Percentiles rank a stretch among this genome's conserved stretches.
Evolutionary conservation across 2,888 invertebrate species (phyloP).

Genomic region (Scelioninae gen. 1): DNA sequence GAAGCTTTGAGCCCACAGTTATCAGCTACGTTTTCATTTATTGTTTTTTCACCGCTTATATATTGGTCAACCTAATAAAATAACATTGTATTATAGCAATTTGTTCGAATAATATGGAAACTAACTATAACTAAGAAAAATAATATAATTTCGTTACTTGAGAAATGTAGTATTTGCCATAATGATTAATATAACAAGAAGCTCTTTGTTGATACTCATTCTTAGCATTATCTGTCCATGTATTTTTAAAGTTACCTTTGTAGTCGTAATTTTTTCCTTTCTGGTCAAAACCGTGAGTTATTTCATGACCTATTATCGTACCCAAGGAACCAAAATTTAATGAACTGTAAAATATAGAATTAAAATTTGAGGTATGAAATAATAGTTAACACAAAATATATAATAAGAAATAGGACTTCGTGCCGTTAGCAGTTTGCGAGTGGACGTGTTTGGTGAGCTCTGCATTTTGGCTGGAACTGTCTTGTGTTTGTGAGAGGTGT

Average conservation of each 20-base stretch:
- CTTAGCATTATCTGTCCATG: constrained; percentile 20
- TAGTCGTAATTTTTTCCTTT: constrained; percentile 30
- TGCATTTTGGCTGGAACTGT: too few species aligned
- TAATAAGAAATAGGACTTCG: too few species aligned
- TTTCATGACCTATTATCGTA: constrained; percentile 60
- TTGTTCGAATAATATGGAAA: neutral
- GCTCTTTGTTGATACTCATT: constrained; percentile 85
- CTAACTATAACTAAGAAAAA: neutral
- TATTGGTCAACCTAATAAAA: constrained; percentile 81
- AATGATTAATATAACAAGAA: constrained; percentile 94
- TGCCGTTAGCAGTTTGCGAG: too few species aligned
- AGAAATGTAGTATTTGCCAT: constrained; percentile 88
- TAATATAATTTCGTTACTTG: constrained; percentile 84
- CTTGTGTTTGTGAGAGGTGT: too few species aligned
- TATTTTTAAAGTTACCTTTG: constrained; percentile 39
- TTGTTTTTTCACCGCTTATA: constrained; percentile 90
- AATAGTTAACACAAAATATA: too few species aligned
- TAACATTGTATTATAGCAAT: neutral
- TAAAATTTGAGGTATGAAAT: too few species aligned
- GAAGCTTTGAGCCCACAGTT: constrained; percentile 92
- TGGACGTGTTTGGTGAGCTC: too few species aligned
- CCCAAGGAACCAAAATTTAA: constrained; percentile 55
- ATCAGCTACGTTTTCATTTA: constrained; percentile 93
- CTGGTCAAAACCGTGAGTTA: constrained; percentile 60
- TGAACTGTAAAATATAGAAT: constrained; percentile 30